Conservation (phyloP, 2,113 vertebrate species). For the Carlito syrichta region DNA sequence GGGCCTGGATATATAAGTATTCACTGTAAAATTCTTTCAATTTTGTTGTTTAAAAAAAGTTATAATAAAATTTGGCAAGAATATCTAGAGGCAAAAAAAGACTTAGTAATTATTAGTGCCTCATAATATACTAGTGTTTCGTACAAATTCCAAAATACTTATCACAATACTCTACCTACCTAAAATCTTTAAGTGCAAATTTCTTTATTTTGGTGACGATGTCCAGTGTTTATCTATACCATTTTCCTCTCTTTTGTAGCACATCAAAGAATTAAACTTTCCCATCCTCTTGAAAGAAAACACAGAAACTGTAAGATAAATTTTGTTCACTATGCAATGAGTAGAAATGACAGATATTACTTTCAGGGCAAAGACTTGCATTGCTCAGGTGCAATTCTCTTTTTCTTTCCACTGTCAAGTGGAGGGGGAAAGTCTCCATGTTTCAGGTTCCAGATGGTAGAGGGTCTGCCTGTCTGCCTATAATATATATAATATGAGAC, state of each 20-base stretch:
- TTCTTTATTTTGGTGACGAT: neutral
- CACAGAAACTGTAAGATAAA: neutral
- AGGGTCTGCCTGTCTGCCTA: neutral
- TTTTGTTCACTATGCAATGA: neutral
- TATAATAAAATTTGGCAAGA: neutral
- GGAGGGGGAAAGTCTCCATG: neutral
- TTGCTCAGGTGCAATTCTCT: neutral
- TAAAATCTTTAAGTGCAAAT: neutral
- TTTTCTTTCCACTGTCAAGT: neutral
- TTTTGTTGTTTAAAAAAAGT: neutral
- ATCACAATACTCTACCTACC: neutral
- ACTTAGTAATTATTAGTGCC: neutral
- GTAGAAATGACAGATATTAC: neutral
- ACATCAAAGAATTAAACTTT: neutral
- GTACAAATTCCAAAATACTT: neutral
- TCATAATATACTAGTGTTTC: neutral
- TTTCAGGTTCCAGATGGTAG: neutral
- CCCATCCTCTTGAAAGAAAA: neutral
- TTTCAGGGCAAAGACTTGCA: neutral
- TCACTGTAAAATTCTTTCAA: neutral
- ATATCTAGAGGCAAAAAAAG: neutral
- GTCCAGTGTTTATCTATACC: neutral
- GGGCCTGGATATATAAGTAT: neutral
- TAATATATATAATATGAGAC: fast-evolving
- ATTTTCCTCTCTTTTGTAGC: neutral